Evolutionary conservation across 2,797 vertebrate genomes (phyloP).

Genomic region (Hydrocynus forskahlii): DNA sequence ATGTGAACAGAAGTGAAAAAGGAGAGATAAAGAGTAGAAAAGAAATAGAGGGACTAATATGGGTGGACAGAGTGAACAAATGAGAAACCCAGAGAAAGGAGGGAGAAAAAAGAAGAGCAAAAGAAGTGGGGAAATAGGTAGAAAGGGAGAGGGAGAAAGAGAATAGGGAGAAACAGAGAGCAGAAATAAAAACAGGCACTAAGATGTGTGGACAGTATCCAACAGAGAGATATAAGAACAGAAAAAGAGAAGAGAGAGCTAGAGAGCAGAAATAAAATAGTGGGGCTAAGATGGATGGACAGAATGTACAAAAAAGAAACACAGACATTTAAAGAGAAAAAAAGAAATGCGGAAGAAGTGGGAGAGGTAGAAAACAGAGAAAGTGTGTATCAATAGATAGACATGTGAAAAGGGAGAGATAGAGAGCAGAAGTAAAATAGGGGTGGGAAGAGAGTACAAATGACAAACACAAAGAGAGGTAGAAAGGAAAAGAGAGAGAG

Average conservation of each 20-base stretch:
- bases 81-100: too few species aligned
- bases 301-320: neutral
- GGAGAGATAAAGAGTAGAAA: too few species aligned
- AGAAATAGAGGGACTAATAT: too few species aligned
- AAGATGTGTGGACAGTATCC: neutral
- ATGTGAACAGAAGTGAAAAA: too few species aligned
- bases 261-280: neutral
- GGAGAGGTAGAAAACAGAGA: conserved; percentile 40
- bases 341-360: neutral
- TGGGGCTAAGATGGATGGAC: neutral
- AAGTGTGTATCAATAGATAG: neutral
- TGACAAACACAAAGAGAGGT: neutral
- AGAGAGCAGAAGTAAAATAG: neutral
- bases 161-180: neutral
- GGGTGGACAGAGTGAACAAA: too few species aligned
- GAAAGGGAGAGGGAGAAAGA: conserved; percentile 12
- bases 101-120: neutral
- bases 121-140: neutral
- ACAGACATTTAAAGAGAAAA: neutral
- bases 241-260: neutral
- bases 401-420: neutral
- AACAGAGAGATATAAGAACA: too few species aligned
- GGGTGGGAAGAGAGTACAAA: neutral
- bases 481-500: neutral
- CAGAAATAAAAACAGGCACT: neutral